These are phyloP conservation scores for Echinops telfairi DNA, from an alignment of 2,113 vertebrate species.

Conservation along the genomic window DNA sequence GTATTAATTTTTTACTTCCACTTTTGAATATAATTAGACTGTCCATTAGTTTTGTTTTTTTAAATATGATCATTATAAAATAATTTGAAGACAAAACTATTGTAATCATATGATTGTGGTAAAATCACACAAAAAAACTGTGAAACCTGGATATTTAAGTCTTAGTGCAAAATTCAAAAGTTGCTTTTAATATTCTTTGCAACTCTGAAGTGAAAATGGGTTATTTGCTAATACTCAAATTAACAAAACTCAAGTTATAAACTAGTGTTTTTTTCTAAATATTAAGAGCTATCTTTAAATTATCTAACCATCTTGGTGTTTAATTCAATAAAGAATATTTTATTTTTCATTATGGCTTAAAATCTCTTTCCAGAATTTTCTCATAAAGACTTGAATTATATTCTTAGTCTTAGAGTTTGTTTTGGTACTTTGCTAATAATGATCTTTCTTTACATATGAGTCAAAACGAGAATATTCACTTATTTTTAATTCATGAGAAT, in stretches of 20 bases:
- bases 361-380: neutral
- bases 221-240: neutral
- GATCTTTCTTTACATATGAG: neutral
- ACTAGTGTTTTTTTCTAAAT: constrained; percentile 31
- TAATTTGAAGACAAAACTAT: constrained; percentile 7
- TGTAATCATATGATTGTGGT: neutral
- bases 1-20: neutral
- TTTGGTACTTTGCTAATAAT: neutral
- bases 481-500: neutral
- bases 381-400: neutral
- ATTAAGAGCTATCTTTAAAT: neutral
- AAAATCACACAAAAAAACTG: neutral
- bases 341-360: neutral
- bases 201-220: constrained; percentile 16
- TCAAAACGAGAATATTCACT: constrained; percentile 26
- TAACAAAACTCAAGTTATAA: neutral
- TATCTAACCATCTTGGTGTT: neutral
- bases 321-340: constrained; percentile 37
- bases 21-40: constrained; percentile 44
- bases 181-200: constrained; percentile 15
- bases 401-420: neutral
- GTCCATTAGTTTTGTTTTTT: neutral
- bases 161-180: neutral
- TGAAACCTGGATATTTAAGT: neutral
- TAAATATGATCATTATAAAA: neutral